These are phyloP conservation scores for Germaria angustata DNA, from an alignment of 2,888 invertebrate species.

Conservation along the genomic window DNA sequence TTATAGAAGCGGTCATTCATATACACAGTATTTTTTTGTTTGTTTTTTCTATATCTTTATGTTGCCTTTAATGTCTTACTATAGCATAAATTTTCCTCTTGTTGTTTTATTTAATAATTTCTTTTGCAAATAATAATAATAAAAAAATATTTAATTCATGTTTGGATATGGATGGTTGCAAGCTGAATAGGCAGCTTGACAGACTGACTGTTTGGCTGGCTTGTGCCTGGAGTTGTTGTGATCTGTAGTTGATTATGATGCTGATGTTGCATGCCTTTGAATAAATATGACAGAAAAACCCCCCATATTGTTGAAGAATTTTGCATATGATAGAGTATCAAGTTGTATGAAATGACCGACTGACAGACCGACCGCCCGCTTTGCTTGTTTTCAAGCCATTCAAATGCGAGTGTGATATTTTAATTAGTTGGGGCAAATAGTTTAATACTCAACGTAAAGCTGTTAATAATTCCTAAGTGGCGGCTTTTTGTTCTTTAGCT, in stretches of 20 bases:
- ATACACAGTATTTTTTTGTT: background rate
- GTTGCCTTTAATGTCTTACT: constrained; percentile 16
- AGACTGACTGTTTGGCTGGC: constrained; percentile 17
- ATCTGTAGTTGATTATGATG: constrained; percentile 39
- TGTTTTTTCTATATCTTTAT: background rate
- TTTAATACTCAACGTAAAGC: constrained; percentile 11
- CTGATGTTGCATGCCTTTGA: constrained; percentile 22
- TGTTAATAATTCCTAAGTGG: constrained; percentile 39
- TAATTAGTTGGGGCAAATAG: constrained; percentile 75
- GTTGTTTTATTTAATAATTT: constrained; percentile 43
- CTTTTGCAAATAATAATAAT: constrained; percentile 13
- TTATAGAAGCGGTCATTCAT: constrained; percentile 77
- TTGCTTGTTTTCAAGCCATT: constrained; percentile 4
- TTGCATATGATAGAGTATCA: constrained; percentile 20
- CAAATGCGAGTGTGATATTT: constrained; percentile 74
- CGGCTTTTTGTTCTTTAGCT: constrained; percentile 60
- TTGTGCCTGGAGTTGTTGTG: constrained; percentile 51
- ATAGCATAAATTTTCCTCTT: background rate
- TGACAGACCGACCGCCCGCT: constrained; percentile 16
- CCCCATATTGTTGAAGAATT: constrained; percentile 49
- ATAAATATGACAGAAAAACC: constrained; percentile 34
- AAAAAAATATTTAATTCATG: constrained; percentile 37
- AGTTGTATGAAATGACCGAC: background rate
- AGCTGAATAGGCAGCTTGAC: background rate
- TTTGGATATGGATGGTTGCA: constrained; percentile 25